Percentiles rank a stretch among this genome's conserved stretches.
Conservation (phyloP, 1,140 invertebrate species). For the Globodera ellingtonae region DNA sequence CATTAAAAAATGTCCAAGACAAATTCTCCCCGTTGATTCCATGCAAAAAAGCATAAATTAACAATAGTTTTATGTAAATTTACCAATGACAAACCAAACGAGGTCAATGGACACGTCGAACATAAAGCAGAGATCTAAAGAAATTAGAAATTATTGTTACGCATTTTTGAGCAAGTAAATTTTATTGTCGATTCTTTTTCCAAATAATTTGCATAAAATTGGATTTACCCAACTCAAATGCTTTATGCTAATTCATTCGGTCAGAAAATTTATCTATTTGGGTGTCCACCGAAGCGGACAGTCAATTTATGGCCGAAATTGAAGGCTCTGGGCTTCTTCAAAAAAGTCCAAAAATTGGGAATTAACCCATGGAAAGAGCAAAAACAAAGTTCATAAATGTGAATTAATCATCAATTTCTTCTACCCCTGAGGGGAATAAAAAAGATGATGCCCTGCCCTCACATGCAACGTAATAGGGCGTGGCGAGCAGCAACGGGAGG, state of each 20-base stretch:
- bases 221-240: neutral
- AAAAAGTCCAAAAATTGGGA: too few species aligned
- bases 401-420: constrained; percentile 2
- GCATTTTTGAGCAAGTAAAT: neutral
- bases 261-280: neutral
- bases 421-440: neutral
- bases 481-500: constrained; percentile 52
- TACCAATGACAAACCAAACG: constrained; percentile 53
- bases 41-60: constrained; percentile 32
- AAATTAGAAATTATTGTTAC: neutral
- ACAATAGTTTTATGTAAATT: constrained; percentile 41
- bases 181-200: neutral
- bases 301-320: too few species aligned
- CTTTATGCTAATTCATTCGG: neutral
- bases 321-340: too few species aligned
- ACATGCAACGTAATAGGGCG: constrained; percentile 61
- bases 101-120: constrained; percentile 56
- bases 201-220: constrained; percentile 1
- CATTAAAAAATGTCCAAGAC: too few species aligned
- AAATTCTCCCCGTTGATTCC: neutral
- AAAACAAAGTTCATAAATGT: too few species aligned
- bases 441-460: constrained; percentile 29
- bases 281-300: too few species aligned
- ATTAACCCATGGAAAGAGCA: too few species aligned
- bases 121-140: constrained; percentile 60